A percentile compares a stretch with the other conserved stretches of the same genome.
These are phyloP conservation scores for Apis dorsata DNA, from an alignment of 1,140 invertebrate genomes.

Conservation along the genomic window DNA sequence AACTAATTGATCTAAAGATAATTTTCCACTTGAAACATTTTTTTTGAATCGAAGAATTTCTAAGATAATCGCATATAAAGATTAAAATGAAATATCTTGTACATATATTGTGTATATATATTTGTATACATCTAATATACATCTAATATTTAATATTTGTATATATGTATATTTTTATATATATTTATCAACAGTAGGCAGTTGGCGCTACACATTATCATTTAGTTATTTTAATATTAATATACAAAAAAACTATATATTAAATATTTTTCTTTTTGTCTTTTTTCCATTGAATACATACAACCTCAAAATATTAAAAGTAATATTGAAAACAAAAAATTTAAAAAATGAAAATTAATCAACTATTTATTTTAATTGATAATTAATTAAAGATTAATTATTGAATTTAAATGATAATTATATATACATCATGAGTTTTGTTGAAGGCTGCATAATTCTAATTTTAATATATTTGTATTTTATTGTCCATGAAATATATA, in stretches of 20 bases:
- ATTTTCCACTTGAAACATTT: not conserved
- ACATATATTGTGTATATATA: not conserved
- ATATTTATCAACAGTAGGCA: conserved; percentile 45
- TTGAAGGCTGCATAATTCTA: not conserved
- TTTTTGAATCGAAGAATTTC: not conserved
- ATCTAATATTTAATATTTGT: not conserved
- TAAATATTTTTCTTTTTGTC: not conserved
- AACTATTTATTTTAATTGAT: not conserved
- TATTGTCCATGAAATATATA: not conserved
- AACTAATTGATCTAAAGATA: not conserved
- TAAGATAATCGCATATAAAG: not conserved
- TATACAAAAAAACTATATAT: not conserved
- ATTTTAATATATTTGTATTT: not conserved
- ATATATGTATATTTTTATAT: not conserved
- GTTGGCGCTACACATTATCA: conserved; percentile 33
- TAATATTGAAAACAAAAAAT: not conserved
- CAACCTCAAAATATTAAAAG: not conserved
- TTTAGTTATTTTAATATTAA: conserved; percentile 12
- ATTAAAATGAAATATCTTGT: not conserved
- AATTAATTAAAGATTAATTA: no score
- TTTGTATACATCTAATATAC: not conserved
- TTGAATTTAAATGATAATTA: not conserved
- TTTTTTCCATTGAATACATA: not conserved
- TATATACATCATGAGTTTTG: not conserved
- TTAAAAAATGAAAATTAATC: not conserved